Evolutionary conservation across 2,113 vertebrate genomes (phyloP).

Genomic region (Heterotilapia buettikoferi): DNA sequence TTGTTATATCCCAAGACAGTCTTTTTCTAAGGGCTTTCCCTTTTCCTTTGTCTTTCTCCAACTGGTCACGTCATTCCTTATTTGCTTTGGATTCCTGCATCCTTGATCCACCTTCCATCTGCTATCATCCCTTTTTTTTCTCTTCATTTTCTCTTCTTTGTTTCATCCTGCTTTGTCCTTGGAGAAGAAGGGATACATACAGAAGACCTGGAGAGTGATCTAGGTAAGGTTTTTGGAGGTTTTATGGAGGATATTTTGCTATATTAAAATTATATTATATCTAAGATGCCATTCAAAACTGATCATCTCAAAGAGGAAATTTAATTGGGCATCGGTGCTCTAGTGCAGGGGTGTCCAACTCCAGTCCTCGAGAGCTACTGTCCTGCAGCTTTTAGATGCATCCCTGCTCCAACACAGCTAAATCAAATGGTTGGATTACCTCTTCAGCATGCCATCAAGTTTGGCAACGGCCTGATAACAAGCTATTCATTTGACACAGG

Average conservation of each 20-base stretch:
- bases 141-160: slow-evolving; percentile 24
- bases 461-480: not conserved
- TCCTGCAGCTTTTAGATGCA: not conserved
- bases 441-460: not conserved
- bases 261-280: not conserved
- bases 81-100: slow-evolving; percentile 8
- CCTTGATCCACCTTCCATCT: not conserved
- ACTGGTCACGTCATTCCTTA: slow-evolving; percentile 14
- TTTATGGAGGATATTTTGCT: not conserved
- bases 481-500: not conserved
- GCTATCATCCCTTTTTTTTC: not conserved
- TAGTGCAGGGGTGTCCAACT: not conserved
- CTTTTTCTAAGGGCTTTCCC: slow-evolving; percentile 36
- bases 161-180: slow-evolving; percentile 77
- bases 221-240: slow-evolving; percentile 75
- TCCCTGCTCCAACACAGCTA: not conserved
- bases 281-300: not conserved
- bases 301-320: not conserved
- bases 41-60: slow-evolving; percentile 19
- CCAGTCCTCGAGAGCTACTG: not conserved
- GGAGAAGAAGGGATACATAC: slow-evolving; percentile 99
- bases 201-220: slow-evolving; percentile 91
- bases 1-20: not conserved
- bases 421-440: not conserved
- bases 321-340: not conserved